A percentile compares a stretch with the other conserved stretches of the same genome.
These are phyloP conservation scores for Pollachius pollachius DNA, from an alignment of 2,113 vertebrate species.

Conservation along the genomic window DNA sequence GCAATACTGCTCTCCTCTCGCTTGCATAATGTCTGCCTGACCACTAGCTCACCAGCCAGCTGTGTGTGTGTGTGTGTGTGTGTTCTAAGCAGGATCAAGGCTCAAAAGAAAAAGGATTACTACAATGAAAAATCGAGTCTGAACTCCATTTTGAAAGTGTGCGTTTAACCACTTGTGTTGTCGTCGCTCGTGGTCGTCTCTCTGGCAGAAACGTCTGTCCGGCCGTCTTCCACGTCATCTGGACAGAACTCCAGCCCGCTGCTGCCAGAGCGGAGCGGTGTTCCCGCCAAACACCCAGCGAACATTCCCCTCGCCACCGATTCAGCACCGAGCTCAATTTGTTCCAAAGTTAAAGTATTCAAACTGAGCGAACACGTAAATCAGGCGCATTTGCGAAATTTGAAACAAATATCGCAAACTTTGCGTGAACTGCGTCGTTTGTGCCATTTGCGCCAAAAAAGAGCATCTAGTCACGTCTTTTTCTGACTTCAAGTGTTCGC, in stretches of 20 bases:
- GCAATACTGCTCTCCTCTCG: conserved; percentile 71
- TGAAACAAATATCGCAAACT: no score
- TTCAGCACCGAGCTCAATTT: no score
- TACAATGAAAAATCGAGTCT: conserved; percentile 58
- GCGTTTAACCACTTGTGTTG: neutral
- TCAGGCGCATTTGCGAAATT: no score
- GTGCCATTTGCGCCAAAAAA: no score
- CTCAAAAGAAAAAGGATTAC: conserved; percentile 12
- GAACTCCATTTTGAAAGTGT: conserved; percentile 58
- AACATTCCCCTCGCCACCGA: no score
- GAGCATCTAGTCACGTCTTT: no score
- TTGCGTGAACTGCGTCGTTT: no score
- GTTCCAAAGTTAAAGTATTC: no score
- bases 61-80: conserved; percentile 9
- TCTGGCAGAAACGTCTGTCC: conserved; percentile 2
- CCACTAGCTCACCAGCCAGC: conserved; percentile 74
- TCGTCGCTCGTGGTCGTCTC: conserved; percentile 1
- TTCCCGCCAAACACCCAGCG: no score
- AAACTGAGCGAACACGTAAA: no score
- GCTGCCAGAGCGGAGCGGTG: no score
- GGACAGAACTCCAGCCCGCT: conserved; percentile 18
- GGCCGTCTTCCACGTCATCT: conserved; percentile 61
- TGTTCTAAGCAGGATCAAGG: neutral
- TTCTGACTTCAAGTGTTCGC: no score
- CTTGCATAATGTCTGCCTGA: conserved; percentile 59